Evolutionary conservation across 2,888 invertebrate species (phyloP), one percentile per base, ranked within the genome.

Genomic region (Drosophila engyochracea): DNA sequence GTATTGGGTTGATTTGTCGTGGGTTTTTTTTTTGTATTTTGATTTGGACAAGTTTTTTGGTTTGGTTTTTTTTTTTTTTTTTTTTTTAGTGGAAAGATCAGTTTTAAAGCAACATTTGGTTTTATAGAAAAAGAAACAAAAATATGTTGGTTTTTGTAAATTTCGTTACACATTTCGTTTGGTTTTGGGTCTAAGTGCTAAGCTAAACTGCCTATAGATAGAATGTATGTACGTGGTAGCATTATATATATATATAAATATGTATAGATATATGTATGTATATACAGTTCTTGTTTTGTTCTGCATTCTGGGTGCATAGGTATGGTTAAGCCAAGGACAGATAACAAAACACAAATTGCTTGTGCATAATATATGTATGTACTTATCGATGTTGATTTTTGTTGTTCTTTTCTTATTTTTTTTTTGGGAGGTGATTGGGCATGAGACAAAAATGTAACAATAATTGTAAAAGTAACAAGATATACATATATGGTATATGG

Each of bases 41-140:
- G 66, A 52, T 53, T 83, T 81, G 51, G 49, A 74, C 84, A 84
- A 59, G 54, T 64, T 51, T 58, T 63, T 66, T 30, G 57, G 33
- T 51, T 59, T 61, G 41, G 19, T 59, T 63, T 60, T 53, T 44
- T 7, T 7, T 31, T 31, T 60, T 65, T 58, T 51, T 25, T 25
- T 41, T 54, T 39, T 65, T 59, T 74, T 68, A 39, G 69, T 64
- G 71, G 63, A 74, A 71, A 81, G 22, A 41, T 76, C 68, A 66
- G 55, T 81, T 89, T 87, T 78, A 79, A 79, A 78, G 79, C 82
- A 86, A 86, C 75, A 68, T 83, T 74, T 83, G 76, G 67, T 55
- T 83, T 80, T 69, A 57, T 82, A 87, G 90, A 88, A 88, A 91
- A 82, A 89, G 91, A 89, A 89, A 88, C 89, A 90, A 90, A 91